Percentiles rank a stretch among this genome's conserved stretches.
phyloP scores from a whole-genome alignment of 2,797 vertebrate genomes.

The Pygocentrus nattereri region DNA sequence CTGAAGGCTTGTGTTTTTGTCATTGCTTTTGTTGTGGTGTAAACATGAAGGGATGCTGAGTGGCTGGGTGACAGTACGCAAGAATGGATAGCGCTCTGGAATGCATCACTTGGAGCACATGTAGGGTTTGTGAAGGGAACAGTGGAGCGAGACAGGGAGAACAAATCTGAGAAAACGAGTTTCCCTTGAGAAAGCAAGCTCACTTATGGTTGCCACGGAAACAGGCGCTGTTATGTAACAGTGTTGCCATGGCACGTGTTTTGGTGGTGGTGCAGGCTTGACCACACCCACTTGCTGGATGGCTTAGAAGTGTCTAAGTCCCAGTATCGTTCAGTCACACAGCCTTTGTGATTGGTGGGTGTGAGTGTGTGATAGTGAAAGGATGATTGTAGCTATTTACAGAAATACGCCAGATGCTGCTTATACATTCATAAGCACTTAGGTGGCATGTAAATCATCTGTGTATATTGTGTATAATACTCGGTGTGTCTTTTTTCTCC shows the following conservation, averaged over 20 bases:
- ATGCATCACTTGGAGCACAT: conserved; percentile 72
- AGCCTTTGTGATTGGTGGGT: conserved; percentile 22
- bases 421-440: conserved; percentile 5
- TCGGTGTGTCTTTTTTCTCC: neutral
- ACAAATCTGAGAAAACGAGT: conserved; percentile 69
- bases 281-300: conserved; percentile 77
- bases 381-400: conserved; percentile 1
- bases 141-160: conserved; percentile 77
- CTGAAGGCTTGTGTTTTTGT: neutral
- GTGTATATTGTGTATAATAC: neutral
- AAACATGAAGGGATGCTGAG: neutral
- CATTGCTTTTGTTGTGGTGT: neutral
- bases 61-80: neutral
- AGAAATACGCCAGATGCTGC: neutral
- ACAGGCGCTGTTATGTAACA: conserved; percentile 81
- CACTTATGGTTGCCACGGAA: conserved; percentile 79
- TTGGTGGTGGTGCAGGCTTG: conserved; percentile 76
- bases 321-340: conserved; percentile 8
- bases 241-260: conserved; percentile 85
- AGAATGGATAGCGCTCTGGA: neutral
- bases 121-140: conserved; percentile 90
- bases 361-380: neutral
- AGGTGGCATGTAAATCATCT: neutral
- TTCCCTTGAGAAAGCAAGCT: conserved; percentile 82
- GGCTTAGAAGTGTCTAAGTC: conserved; percentile 1